Evolutionary conservation across 2,888 invertebrate genomes (phyloP).

Genomic region (Acrobasis repandana): DNA sequence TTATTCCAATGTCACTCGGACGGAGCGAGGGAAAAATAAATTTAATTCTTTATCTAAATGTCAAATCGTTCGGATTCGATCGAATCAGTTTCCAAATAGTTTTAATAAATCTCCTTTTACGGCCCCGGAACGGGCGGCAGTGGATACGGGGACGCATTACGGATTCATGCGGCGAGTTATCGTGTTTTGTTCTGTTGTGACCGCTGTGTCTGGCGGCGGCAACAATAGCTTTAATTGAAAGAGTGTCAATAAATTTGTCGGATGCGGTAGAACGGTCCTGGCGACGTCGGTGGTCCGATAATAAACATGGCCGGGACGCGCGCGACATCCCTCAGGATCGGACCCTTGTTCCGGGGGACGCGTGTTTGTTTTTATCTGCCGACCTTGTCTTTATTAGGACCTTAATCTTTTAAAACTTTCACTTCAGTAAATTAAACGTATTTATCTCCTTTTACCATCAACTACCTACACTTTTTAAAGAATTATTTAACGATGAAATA

Average conservation of each 20-base stretch:
- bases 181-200: constrained; percentile 78
- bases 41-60: constrained; percentile 82
- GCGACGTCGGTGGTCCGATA: constrained; percentile 75
- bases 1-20: constrained; percentile 81
- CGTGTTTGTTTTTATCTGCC: constrained; percentile 74
- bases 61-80: constrained; percentile 82
- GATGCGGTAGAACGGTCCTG: constrained; percentile 51
- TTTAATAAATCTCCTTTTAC: constrained; percentile 84
- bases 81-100: constrained; percentile 83
- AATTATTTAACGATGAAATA: not conserved
- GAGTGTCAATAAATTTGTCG: constrained; percentile 82
- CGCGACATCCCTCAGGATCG: constrained; percentile 63
- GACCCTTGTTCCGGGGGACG: constrained; percentile 62
- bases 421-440: constrained; percentile 52
- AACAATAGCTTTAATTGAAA: constrained; percentile 83
- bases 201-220: constrained; percentile 66
- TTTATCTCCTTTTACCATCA: constrained; percentile 34
- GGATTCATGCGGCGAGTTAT: constrained; percentile 77
- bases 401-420: constrained; percentile 58
- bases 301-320: constrained; percentile 60
- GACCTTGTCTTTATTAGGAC: constrained; percentile 68
- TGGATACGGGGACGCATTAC: constrained; percentile 71
- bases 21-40: constrained; percentile 78
- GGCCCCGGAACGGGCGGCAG: constrained; percentile 62
- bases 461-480: not conserved